Conservation (phyloP, 2,113 vertebrate species). For the Pipra filicauda region DNA sequence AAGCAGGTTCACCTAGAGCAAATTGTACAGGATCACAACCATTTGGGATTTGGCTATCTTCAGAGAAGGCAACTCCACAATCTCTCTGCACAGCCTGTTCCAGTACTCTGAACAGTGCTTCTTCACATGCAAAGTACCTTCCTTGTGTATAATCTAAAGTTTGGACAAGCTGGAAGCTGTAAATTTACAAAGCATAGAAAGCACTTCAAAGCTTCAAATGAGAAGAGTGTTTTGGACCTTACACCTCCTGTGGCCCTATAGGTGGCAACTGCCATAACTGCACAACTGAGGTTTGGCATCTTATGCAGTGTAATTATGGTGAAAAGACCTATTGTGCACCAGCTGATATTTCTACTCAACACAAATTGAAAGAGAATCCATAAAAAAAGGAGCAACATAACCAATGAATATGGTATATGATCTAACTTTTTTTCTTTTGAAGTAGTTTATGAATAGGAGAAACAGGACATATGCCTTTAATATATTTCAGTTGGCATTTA, state of each 20-base stretch:
- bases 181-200: not conserved
- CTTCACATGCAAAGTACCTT: not conserved
- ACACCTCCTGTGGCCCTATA: not conserved
- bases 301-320: not conserved
- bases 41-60: not conserved
- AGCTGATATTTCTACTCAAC: not conserved
- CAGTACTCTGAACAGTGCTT: not conserved
- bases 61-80: not conserved
- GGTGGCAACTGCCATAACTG: not conserved
- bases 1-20: not conserved
- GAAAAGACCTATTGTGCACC: not conserved
- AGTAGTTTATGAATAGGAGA: not conserved
- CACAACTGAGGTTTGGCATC: not conserved
- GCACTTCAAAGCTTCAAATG: not conserved
- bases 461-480: not conserved
- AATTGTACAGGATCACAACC: accelerated
- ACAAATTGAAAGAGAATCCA: not conserved
- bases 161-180: not conserved
- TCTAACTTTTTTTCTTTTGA: not conserved
- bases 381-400: not conserved
- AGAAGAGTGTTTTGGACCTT: not conserved
- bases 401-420: not conserved
- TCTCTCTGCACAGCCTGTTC: too few species aligned
- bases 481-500: not conserved
- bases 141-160: not conserved